Evolutionary conservation across 2,113 vertebrate species (phyloP).

Genomic region (Perca schrenkii): DNA sequence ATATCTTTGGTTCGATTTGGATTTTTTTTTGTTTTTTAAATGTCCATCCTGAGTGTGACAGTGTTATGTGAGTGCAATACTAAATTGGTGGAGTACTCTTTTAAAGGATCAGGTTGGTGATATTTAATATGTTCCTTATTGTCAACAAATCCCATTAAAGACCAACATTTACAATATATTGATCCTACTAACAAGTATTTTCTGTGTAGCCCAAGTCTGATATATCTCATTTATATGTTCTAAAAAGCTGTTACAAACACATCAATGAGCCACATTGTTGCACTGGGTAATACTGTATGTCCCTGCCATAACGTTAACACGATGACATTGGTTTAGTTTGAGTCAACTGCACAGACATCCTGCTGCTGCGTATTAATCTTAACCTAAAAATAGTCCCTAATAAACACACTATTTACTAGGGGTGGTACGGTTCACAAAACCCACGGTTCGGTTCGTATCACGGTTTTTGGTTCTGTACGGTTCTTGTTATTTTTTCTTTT

Average conservation of each 20-base stretch:
- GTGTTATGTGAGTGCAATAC: background rate
- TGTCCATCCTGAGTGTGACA: background rate
- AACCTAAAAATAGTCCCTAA: background rate
- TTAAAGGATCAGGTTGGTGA: background rate
- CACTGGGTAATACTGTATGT: background rate
- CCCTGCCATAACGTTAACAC: background rate
- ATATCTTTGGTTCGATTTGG: background rate
- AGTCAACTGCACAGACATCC: background rate
- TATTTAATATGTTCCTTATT: background rate
- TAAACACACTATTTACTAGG: no score
- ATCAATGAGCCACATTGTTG: no score
- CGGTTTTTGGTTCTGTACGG: no score
- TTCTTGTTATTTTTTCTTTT: no score
- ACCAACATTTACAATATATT: background rate
- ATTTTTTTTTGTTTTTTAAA: background rate
- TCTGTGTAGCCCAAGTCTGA: background rate
- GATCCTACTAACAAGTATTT: background rate
- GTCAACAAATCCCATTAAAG: background rate
- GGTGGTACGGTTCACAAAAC: no score
- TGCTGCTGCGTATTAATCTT: background rate
- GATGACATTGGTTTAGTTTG: background rate
- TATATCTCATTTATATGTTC: background rate
- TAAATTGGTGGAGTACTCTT: background rate
- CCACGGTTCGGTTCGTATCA: no score
- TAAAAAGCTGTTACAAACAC: background rate